These are phyloP conservation scores for Lepidurus apus DNA, from an alignment of 1,140 invertebrate species.

Conservation along the genomic window DNA sequence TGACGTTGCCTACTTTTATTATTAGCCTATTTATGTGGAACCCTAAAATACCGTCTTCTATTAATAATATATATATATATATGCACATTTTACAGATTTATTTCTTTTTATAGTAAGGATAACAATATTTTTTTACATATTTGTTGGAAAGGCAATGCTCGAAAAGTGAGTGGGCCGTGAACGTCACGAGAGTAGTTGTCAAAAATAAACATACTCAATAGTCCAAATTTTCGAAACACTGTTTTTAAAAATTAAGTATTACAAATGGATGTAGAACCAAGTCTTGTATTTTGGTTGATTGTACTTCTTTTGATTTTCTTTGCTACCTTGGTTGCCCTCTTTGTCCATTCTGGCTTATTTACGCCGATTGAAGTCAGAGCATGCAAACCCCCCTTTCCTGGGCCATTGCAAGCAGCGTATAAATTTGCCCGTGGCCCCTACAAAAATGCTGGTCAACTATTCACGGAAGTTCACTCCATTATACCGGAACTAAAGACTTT, in stretches of 20 bases:
- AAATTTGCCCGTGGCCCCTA: constrained; percentile 47
- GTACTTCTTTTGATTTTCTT: constrained; percentile 40
- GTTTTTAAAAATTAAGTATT: background rate
- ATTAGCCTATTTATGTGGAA: too few species aligned
- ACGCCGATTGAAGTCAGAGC: constrained; percentile 42
- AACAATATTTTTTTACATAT: too few species aligned
- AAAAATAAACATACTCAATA: too few species aligned
- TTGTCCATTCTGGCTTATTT: constrained; percentile 45
- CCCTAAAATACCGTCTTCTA: too few species aligned
- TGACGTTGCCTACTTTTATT: background rate
- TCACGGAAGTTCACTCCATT: constrained; percentile 44
- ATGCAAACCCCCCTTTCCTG: constrained; percentile 43
- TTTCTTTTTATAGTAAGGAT: too few species aligned
- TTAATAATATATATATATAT: too few species aligned
- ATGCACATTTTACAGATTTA: too few species aligned
- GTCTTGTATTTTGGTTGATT: constrained; percentile 38
- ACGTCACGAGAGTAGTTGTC: too few species aligned
- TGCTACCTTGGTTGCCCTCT: constrained; percentile 40
- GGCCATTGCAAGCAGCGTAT: constrained; percentile 44
- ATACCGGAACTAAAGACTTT: constrained; percentile 43
- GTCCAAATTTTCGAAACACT: background rate
- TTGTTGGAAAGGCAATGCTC: too few species aligned
- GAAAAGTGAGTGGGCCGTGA: too few species aligned
- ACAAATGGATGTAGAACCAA: constrained; percentile 29
- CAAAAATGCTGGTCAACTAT: constrained; percentile 45